phyloP scores from a whole-genome alignment of 1,140 invertebrate genomes.

The Procambarus clarkii region DNA sequence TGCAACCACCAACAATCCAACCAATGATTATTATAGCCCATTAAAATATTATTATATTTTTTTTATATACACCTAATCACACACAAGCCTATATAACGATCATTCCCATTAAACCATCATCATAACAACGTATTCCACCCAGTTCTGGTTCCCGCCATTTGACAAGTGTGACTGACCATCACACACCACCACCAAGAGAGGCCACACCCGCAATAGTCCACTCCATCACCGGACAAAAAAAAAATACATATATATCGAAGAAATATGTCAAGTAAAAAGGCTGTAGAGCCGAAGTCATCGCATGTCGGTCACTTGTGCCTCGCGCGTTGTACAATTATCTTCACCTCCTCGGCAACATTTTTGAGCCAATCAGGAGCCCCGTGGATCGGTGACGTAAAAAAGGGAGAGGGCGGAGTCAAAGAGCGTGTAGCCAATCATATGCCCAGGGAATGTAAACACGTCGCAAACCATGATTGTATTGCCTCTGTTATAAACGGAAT shows the following conservation, averaged over 20 bases:
- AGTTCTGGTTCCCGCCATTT: too few species aligned
- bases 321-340: conserved; percentile 38
- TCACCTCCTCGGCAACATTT: conserved; percentile 41
- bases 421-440: conserved; percentile 29
- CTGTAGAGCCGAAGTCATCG: neutral
- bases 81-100: too few species aligned
- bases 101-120: too few species aligned
- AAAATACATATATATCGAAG: neutral
- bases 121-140: too few species aligned
- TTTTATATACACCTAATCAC: too few species aligned
- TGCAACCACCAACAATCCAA: too few species aligned
- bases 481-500: conserved; percentile 35
- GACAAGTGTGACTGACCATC: too few species aligned
- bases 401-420: neutral
- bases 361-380: conserved; percentile 36
- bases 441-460: conserved; percentile 47
- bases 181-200: too few species aligned
- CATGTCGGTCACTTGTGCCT: conserved; percentile 25
- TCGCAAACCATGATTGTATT: conserved; percentile 53
- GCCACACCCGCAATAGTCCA: too few species aligned
- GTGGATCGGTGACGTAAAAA: conserved; percentile 34
- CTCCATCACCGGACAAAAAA: neutral
- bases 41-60: too few species aligned
- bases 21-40: too few species aligned
- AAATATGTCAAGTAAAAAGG: conserved; percentile 9